Evolutionary conservation across 1,140 invertebrate species (phyloP), one percentile per base, ranked within the genome.

Genomic region (Ceratosolen fusciceps): DNA sequence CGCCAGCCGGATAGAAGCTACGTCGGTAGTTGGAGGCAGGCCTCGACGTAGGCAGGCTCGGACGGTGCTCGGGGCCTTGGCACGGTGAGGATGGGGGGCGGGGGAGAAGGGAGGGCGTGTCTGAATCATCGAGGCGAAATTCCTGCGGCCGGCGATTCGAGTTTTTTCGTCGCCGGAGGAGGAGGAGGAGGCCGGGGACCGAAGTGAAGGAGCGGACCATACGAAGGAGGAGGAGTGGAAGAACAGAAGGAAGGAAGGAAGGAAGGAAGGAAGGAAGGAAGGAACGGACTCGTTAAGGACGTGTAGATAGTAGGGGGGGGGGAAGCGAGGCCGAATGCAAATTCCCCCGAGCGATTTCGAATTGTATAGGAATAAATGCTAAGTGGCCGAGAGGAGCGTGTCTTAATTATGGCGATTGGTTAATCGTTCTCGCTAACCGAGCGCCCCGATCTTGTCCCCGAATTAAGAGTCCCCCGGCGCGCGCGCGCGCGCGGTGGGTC

Each of bases 401-500:
- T 86, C 85, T 87, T 86, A 85, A 87, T 87, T 87, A 86, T 83
- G 83, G 85, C 84, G 85, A 86, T 85, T 85, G 85, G 83, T 86
- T 86, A 87, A 87, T 86, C 86, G 85, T 85, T 79, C 74, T n/a
- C 80, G 49, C 77, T 83, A 83, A 84, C 84, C 82, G 81, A 85
- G 84, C 83, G 74, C 73, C 58, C 77, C 82, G 70, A 80, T 80
- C 60, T 67, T 81, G 77, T 67, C 68, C n/a, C n/a, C 26, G 37
- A 34, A 67, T 68, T 62, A 73, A 68, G 68, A 80, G 77, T 29
- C 67, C 7, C 0, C 75, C n/a, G n/a, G n/a, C n/a, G n/a, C n/a
- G n/a, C n/a, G n/a, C 34, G 24, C 62, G 60, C 65, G 34, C 24
- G 49, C 60, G 79, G 76, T 80, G 77, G 76, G 76, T 26, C 49